Percentiles rank a stretch among this genome's conserved stretches.
Evolutionary conservation across 1,140 invertebrate species (phyloP).

Genomic region (Coelopa frigida): DNA sequence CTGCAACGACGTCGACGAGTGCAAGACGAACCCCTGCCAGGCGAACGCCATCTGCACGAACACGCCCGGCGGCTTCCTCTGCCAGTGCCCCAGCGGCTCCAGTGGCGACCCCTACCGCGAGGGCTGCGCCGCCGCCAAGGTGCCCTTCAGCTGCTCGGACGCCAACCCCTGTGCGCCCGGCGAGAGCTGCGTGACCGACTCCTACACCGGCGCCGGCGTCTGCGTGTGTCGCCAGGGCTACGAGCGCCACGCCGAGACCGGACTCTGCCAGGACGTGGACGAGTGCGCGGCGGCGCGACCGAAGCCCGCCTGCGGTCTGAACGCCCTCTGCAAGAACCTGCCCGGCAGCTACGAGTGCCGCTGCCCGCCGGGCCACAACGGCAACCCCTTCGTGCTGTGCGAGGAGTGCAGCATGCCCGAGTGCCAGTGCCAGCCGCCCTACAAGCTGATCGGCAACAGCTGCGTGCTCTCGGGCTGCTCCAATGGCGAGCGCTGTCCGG

Average conservation of each 20-base stretch:
- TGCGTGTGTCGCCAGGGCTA: slow-evolving; percentile 84
- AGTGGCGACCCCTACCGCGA: slow-evolving; percentile 62
- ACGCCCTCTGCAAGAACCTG: slow-evolving; percentile 85
- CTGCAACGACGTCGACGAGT: slow-evolving; percentile 84
- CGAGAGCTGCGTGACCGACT: slow-evolving; percentile 75
- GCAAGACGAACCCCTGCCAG: slow-evolving; percentile 66
- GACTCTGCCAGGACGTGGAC: slow-evolving; percentile 77
- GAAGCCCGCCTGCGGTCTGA: slow-evolving; percentile 71
- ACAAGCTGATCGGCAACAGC: slow-evolving; percentile 70
- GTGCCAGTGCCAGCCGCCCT: slow-evolving; percentile 80
- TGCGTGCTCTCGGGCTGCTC: slow-evolving; percentile 80
- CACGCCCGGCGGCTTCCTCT: slow-evolving; percentile 74
- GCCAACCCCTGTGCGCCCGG: slow-evolving; percentile 70
- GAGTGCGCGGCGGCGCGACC: slow-evolving; percentile 71
- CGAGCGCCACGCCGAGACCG: slow-evolving; percentile 60
- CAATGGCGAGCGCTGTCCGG: slow-evolving; percentile 66
- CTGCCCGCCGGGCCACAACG: slow-evolving; percentile 76
- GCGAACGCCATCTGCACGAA: slow-evolving; percentile 79
- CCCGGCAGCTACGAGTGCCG: slow-evolving; percentile 91
- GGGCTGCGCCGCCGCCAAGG: slow-evolving; percentile 61
- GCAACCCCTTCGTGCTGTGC: slow-evolving; percentile 80
- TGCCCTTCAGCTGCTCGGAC: slow-evolving; percentile 59
- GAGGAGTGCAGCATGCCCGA: slow-evolving; percentile 76
- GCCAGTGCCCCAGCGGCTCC: slow-evolving; percentile 75
- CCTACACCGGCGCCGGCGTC: slow-evolving; percentile 63